Conservation (phyloP, 2,888 invertebrate genomes). For the Limnephilus auricula region DNA sequence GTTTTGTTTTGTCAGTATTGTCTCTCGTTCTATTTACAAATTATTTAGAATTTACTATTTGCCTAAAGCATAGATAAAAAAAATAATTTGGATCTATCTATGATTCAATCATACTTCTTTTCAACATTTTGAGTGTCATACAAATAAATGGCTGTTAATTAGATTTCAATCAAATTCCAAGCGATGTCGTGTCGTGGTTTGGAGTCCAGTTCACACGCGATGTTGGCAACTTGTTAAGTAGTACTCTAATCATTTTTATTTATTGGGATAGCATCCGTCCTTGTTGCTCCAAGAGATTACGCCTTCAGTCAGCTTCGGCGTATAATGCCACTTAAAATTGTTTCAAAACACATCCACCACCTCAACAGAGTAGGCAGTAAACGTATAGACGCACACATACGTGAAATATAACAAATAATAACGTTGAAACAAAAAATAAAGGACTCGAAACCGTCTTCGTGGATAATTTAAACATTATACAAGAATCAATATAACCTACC, state of each 20-base stretch:
- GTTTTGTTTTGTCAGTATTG: no score
- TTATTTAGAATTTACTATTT: neutral
- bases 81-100: neutral
- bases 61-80: neutral
- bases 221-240: neutral
- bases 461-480: conserved; percentile 65
- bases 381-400: conserved; percentile 23
- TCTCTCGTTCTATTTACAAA: no score
- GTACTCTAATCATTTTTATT: neutral
- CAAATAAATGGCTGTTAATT: neutral
- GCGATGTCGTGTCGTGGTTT: neutral
- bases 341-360: conserved; percentile 55
- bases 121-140: neutral
- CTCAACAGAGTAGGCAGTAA: neutral
- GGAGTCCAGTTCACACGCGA: neutral
- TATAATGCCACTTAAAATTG: conserved; percentile 64
- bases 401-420: conserved; percentile 60
- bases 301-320: conserved; percentile 7
- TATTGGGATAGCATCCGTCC: neutral
- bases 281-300: neutral
- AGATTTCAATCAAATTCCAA: neutral
- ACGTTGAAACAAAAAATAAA: conserved; percentile 63
- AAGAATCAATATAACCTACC: conserved; percentile 62
- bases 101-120: no score
- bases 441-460: conserved; percentile 58